Conservation (phyloP, 2,797 vertebrate species). For the Apodemus agrarius region DNA sequence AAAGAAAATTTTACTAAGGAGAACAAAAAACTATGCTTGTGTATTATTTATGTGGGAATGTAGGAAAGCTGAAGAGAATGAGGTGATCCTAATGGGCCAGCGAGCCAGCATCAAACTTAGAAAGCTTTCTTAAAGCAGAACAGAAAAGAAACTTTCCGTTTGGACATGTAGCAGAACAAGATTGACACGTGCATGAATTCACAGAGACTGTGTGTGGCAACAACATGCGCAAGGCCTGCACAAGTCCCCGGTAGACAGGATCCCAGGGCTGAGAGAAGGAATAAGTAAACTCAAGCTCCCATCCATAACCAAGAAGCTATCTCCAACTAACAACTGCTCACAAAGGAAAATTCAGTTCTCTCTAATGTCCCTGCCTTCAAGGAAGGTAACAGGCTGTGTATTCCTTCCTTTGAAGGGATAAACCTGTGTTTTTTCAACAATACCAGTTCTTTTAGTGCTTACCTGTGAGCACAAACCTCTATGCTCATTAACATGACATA, state of each 20-base stretch:
- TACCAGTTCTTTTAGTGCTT: neutral
- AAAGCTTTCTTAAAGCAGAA: neutral
- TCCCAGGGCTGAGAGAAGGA: neutral
- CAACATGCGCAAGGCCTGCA: neutral
- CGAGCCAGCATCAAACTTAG: neutral
- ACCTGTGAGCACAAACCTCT: no score
- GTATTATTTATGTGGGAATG: neutral
- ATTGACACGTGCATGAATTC: neutral
- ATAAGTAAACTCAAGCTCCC: neutral
- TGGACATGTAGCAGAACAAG: neutral
- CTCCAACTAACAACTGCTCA: neutral
- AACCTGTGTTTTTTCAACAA: neutral
- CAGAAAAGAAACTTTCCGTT: neutral
- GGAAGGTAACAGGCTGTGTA: neutral
- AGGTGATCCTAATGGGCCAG: neutral
- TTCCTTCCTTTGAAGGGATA: neutral
- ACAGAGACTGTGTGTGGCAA: neutral
- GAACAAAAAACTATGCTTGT: neutral
- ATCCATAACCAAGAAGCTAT: neutral
- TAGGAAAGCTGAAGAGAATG: neutral
- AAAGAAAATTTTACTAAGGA: constrained; percentile 7
- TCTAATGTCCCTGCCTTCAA: no score
- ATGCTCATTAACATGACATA: neutral
- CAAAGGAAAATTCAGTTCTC: neutral
- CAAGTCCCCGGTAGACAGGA: no score